A percentile compares a stretch with the other conserved stretches of the same genome.
Conservation (phyloP, 2,888 invertebrate genomes). For the Dasypogon diadema region DNA sequence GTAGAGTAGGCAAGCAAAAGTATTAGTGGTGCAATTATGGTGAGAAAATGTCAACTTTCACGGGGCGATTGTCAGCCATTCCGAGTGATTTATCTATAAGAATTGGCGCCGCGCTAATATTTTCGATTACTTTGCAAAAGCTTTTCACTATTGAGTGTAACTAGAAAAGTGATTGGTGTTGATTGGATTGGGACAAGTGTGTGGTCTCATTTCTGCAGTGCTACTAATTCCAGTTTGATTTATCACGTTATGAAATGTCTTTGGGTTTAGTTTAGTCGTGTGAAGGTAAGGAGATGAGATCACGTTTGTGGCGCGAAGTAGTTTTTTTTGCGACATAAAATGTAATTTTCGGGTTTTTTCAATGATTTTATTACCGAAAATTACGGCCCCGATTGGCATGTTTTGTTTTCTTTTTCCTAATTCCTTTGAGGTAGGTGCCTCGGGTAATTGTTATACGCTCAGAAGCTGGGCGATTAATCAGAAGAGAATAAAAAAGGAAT, state of each 20-base stretch:
- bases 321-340: not conserved
- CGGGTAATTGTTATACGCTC: not conserved
- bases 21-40: not conserved
- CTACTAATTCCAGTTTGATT: not conserved
- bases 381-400: not conserved
- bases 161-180: not conserved
- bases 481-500: no score
- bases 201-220: not conserved
- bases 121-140: not conserved
- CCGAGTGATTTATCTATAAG: constrained; percentile 1
- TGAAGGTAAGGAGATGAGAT: no score
- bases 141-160: not conserved
- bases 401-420: constrained; percentile 1
- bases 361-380: not conserved
- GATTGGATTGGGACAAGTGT: no score
- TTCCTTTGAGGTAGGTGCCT: not conserved
- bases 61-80: constrained; percentile 14
- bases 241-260: no score
- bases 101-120: not conserved
- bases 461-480: no score
- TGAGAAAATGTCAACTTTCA: constrained; percentile 26
- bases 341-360: not conserved
- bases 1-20: not conserved
- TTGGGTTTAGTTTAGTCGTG: no score
- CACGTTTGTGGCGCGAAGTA: not conserved